Evolutionary conservation across 2,113 vertebrate genomes (phyloP), one percentile per base, ranked within the genome.

Genomic region (Boulengeromyrus knoepffleri): DNA sequence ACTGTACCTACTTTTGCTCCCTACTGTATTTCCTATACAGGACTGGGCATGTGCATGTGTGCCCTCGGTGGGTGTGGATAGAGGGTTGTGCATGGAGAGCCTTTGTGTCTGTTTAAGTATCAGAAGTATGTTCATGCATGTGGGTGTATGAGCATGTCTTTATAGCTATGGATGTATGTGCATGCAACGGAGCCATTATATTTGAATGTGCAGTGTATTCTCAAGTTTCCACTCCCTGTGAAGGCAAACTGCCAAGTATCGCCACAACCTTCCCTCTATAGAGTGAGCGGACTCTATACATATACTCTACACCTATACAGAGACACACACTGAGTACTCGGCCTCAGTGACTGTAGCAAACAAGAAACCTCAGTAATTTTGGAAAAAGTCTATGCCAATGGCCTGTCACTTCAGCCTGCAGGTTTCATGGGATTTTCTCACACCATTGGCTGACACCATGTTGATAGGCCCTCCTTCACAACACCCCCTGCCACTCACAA

Each of bases 101-200:
- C 58, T 27, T n/a, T 66, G 24, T 27, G n/a, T 66, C 8, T n/a
- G 58, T n/a, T 2, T 66, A 10, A 17, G 70, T 39, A 39, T 77
- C 70, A 77, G 70, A 39, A 77, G 70, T 77, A 15, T 77, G 31
- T 77, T 5, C 31, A 77, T 36, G 36, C 36, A 6, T 70, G 80
- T 50, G 80, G 66, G 80, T 86, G 56, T 89, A 45, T 89, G 45
- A 66, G 87, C 88, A 77, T 85, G 74, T 90, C 87, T 88, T 74
- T 88, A 80, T 89, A 46, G 50, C 85, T 58, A 31, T 36, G 24
- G 27, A 19, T 66, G 52, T 31, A 39, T 42, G 58, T 89, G 36
- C 5, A 39, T 80, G 2, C 8, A 39, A 70, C 3, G 27, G n/a
- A 70, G 10, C 62, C 21, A 9, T n/a, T 62, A 62, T 62, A n/a